Percentiles rank a stretch among this genome's conserved stretches.
Conservation (phyloP, 2,888 invertebrate genomes). For the Cheiracanthium punctorium region DNA sequence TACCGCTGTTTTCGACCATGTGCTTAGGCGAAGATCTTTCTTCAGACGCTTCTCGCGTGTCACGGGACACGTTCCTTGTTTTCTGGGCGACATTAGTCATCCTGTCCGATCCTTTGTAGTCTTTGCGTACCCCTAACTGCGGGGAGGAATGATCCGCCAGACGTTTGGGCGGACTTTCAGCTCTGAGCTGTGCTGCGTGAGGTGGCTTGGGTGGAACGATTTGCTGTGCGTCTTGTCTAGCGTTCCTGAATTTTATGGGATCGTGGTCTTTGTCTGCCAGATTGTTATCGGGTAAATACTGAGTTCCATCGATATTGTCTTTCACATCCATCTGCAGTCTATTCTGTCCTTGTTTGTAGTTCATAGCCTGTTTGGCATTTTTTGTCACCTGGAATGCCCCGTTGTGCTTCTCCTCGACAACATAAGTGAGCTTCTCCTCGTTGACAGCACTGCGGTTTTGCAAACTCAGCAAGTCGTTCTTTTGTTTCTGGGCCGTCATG, state of each 20-base stretch:
- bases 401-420: conserved; percentile 61
- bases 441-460: conserved; percentile 3
- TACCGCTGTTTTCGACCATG: background rate
- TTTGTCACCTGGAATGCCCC: conserved; percentile 62
- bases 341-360: conserved; percentile 38
- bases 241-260: background rate
- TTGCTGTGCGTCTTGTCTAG: background rate
- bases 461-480: conserved; percentile 25
- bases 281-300: background rate
- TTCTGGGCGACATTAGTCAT: conserved; percentile 16
- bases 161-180: background rate
- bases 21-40: background rate
- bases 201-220: background rate
- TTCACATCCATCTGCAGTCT: background rate
- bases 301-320: background rate
- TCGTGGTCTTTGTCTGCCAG: background rate
- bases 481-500: conserved; percentile 68
- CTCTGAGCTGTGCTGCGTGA: background rate
- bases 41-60: background rate
- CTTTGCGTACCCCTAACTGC: background rate
- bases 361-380: conserved; percentile 36
- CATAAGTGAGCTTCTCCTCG: conserved; percentile 12
- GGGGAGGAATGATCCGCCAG: background rate
- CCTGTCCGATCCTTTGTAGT: conserved; percentile 12
- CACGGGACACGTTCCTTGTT: background rate